Conservation (phyloP, 2,888 invertebrate genomes). For the Anodontia alba region DNA sequence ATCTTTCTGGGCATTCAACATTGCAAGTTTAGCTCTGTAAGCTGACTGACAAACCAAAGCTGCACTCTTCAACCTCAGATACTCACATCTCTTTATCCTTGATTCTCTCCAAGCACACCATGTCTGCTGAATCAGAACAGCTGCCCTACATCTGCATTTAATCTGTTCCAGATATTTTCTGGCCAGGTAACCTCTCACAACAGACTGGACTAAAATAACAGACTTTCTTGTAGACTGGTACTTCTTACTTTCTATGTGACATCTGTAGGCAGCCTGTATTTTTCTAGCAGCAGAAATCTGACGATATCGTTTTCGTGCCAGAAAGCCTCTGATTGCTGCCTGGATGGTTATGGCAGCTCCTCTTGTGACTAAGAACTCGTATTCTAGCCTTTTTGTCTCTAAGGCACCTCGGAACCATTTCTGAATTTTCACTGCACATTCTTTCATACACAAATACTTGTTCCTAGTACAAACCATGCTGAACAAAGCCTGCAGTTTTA, state of each 20-base stretch:
- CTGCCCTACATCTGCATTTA: constrained; percentile 43
- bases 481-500: constrained; percentile 51
- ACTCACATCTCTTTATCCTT: constrained; percentile 20
- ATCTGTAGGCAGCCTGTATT: constrained; percentile 44
- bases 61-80: constrained; percentile 36
- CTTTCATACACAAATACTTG: constrained; percentile 26
- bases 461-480: constrained; percentile 40
- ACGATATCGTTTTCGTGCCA: constrained; percentile 3
- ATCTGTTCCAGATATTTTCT: neutral
- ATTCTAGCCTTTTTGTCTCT: neutral
- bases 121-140: constrained; percentile 61
- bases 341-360: constrained; percentile 68
- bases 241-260: constrained; percentile 23
- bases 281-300: constrained; percentile 34
- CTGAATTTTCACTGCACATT: constrained; percentile 57
- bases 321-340: constrained; percentile 40
- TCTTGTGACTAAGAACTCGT: constrained; percentile 43
- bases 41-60: constrained; percentile 67
- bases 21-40: constrained; percentile 33
- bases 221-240: constrained; percentile 29
- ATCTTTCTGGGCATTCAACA: constrained; percentile 1
- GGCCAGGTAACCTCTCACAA: constrained; percentile 24
- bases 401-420: constrained; percentile 30
- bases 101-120: constrained; percentile 30
- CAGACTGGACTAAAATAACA: constrained; percentile 49